phyloP scores from a whole-genome alignment of 2,888 invertebrate genomes.

The Notodonta ziczac region DNA sequence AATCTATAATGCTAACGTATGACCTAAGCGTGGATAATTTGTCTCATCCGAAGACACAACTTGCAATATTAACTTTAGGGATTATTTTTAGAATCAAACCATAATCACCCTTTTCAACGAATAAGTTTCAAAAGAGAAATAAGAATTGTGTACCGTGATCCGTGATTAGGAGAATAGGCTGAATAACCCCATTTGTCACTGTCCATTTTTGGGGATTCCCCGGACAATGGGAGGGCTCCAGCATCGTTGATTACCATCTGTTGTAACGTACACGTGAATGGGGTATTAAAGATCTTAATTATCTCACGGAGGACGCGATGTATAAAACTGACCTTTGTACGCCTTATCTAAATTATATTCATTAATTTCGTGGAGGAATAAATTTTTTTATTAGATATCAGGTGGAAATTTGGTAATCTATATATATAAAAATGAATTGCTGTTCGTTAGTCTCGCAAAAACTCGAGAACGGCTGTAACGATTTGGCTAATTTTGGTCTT shows the following conservation, averaged over 20 bases:
- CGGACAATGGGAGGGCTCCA: slow-evolving; percentile 56
- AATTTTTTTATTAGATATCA: no score
- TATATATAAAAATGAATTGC: no score
- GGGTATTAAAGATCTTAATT: background rate
- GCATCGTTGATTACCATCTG: background rate
- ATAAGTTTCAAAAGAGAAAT: background rate
- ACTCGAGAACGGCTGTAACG: no score
- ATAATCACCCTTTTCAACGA: background rate
- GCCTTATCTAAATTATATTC: background rate
- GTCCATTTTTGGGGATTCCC: slow-evolving; percentile 47
- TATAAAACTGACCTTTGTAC: no score
- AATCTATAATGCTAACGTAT: no score
- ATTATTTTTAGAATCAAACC: no score
- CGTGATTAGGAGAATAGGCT: slow-evolving; percentile 24
- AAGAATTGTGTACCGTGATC: slow-evolving; percentile 8
- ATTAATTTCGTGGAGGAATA: background rate
- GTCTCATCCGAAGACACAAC: no score
- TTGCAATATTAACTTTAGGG: no score
- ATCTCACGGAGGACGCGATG: background rate
- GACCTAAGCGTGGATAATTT: no score
- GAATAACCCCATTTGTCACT: slow-evolving; percentile 54
- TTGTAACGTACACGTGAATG: background rate
- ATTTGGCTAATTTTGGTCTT: no score
- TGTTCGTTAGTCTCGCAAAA: no score
- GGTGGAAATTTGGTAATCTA: no score